Base-by-base conservation (phyloP, 2,888 invertebrate genomes). In the Drosophila aldrichi region DNA sequence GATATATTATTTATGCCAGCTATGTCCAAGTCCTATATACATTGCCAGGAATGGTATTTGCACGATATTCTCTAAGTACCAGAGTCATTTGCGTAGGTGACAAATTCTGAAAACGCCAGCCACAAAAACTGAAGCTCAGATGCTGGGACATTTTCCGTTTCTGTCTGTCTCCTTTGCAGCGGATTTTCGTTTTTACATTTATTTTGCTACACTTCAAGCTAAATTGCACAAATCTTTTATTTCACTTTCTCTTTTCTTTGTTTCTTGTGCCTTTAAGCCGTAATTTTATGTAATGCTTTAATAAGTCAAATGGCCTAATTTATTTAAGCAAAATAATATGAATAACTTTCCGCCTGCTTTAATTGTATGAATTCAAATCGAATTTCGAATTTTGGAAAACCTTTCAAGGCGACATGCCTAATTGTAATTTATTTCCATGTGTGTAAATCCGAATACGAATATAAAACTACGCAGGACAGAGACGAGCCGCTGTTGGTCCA, bases 371-470 rank as follows among this genome's bases (percentile, higher is more conserved):
- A 36, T 12, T 36, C 12, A 49, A 49, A 34, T 49, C 32, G 10
- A 48, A 6, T 18, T 48, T 32, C 32, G 7, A 3, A 12, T 18
- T 25, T 25, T 12, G 12, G 14, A 7, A 52, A 38, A n/a, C 9
- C 22, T 36, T 22, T 16, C 36, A 36, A 34, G 6, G 16, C 36
- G 16, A 20, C 22, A 20, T 20, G 34, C 6, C 34, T 52, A 52
- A 52, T 52, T 38, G 36, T 22, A 10, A 38, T 52, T 52, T 52
- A 52, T 38, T 12, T 38, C 38, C 52, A n/a, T n/a, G 14, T 25
- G 16, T 38, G 52, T n/a, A n/a, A 52, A 52, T 38, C 10, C 14
- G 25, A 25, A 7, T 7, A 25, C 6, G 25, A 25, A 25, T 18
- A 51, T 9, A 9, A 36, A 51, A n/a, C 22, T 22, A 36, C 5